These are phyloP conservation scores for Phlogophora meticulosa DNA, from an alignment of 2,888 invertebrate species.

Conservation along the genomic window DNA sequence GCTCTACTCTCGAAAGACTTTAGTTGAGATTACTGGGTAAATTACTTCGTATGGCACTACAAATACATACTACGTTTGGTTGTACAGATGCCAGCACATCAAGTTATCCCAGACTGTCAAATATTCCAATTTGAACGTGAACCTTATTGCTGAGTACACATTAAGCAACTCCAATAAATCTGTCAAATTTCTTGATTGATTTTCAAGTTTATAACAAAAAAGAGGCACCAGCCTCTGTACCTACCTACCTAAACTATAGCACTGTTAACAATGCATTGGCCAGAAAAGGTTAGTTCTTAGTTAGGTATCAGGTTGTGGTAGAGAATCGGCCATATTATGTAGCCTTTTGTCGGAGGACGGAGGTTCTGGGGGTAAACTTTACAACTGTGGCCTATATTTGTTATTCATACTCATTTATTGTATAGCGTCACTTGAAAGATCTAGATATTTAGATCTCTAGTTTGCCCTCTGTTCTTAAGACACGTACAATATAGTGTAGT, in stretches of 20 bases:
- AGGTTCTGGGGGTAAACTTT: background rate
- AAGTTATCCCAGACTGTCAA: too few relatives aligned
- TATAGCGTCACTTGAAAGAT: conserved; percentile 17
- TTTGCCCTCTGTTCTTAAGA: background rate
- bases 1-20: background rate
- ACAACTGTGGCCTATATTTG: background rate
- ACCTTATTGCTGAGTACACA: too few relatives aligned
- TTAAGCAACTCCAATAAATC: too few relatives aligned
- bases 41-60: background rate
- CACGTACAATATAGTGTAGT: conserved; percentile 6
- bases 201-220: too few relatives aligned
- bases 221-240: too few relatives aligned
- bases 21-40: background rate
- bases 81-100: background rate
- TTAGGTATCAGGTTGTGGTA: background rate
- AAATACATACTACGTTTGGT: background rate
- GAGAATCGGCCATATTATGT: background rate
- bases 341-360: background rate
- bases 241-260: too few relatives aligned
- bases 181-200: too few relatives aligned
- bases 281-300: background rate
- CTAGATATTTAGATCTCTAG: background rate
- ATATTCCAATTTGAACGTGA: too few relatives aligned
- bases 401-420: background rate
- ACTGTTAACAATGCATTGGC: too few relatives aligned